Percentiles rank a stretch among this genome's conserved stretches.
Evolutionary conservation across 2,113 vertebrate genomes (phyloP).

Genomic region (Chunga burmeisteri): DNA sequence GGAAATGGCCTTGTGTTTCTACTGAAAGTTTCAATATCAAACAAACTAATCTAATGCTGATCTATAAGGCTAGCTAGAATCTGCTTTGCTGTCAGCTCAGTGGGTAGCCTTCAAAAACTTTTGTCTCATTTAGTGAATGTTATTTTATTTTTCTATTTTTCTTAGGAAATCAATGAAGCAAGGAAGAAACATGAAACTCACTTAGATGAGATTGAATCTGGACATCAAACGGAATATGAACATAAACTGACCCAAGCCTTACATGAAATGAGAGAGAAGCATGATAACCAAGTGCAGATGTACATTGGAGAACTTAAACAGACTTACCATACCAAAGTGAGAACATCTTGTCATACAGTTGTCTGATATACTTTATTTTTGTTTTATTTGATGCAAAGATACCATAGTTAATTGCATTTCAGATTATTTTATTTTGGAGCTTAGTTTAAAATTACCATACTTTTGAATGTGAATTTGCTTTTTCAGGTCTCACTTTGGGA

Average conservation of each 20-base stretch:
- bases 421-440: neutral
- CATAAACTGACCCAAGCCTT: constrained; percentile 84
- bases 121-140: neutral
- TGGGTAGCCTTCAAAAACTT: neutral
- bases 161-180: constrained; percentile 86
- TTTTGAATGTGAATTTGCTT: neutral
- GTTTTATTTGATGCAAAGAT: neutral
- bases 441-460: neutral
- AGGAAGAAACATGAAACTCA: constrained; percentile 77
- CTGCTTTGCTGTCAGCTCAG: rapidly evolving
- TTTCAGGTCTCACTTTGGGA: neutral
- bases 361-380: neutral
- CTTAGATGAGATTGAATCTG: constrained; percentile 85
- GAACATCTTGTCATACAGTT: neutral
- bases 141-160: neutral
- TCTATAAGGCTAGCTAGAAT: neutral
- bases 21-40: neutral
- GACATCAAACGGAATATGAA: constrained; percentile 82
- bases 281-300: constrained; percentile 81
- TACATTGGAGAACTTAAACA: constrained; percentile 87
- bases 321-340: constrained; percentile 82
- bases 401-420: neutral
- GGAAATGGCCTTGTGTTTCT: neutral
- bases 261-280: constrained; percentile 83
- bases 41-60: neutral